phyloP scores from a whole-genome alignment of 2,113 vertebrate genomes.

The Rattus rattus region DNA sequence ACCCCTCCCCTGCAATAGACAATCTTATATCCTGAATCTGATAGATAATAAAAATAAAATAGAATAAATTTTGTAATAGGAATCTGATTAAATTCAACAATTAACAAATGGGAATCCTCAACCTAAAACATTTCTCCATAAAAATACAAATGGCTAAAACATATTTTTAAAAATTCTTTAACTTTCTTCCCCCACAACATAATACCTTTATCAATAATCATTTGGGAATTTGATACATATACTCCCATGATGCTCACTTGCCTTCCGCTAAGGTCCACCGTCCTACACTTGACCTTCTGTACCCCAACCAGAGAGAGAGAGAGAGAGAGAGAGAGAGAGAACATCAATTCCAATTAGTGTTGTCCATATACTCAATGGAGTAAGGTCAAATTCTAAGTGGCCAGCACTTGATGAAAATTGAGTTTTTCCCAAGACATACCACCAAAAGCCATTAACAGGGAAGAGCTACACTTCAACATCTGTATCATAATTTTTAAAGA shows the following conservation, averaged over 20 bases:
- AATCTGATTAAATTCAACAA: not conserved
- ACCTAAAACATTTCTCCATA: not conserved
- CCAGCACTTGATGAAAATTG: not conserved
- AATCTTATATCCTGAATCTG: not conserved
- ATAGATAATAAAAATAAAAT: not conserved
- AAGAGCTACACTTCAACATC: not conserved
- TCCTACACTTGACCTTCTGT: fast-evolving
- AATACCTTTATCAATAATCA: not conserved
- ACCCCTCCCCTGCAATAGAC: not conserved
- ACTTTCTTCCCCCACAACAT: not conserved
- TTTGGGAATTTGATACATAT: not conserved
- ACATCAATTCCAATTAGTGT: not conserved
- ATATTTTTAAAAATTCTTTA: not conserved
- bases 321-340: not conserved
- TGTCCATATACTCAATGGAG: not conserved
- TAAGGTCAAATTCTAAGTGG: not conserved
- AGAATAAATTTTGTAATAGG: not conserved
- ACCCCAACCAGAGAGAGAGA: fast-evolving
- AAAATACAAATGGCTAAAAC: not conserved
- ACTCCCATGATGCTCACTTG: not conserved
- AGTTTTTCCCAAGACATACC: not conserved
- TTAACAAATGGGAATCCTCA: not conserved
- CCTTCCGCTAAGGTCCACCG: not conserved
- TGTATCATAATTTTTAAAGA: not conserved
- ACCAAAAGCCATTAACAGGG: not conserved